Percentiles rank a stretch among this genome's conserved stretches.
phyloP scores from a whole-genome alignment of 35 echinoderm and acorn worm species.

The Apostichopus parvimensis region DNA sequence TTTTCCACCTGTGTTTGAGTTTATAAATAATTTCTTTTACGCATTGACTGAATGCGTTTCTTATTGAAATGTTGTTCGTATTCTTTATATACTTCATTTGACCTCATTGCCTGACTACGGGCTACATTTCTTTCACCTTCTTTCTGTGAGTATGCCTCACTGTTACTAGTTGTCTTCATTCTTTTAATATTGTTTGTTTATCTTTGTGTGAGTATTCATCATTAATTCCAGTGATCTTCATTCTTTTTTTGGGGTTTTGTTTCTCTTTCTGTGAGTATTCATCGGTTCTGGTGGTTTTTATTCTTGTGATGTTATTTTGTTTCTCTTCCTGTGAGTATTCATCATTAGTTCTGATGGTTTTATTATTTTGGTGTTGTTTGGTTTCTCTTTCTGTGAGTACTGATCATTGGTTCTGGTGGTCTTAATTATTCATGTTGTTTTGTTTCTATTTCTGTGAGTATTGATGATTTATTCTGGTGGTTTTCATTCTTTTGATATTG shows the following conservation, averaged over 20 bases:
- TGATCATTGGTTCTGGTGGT: neutral
- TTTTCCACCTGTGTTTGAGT: neutral
- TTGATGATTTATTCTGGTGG: neutral
- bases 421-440: neutral
- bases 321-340: slow-evolving; percentile 26
- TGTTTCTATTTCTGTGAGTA: slow-evolving; percentile 15
- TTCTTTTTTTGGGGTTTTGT: neutral
- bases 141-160: neutral
- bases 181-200: slow-evolving; percentile 35
- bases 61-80: neutral
- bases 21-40: neutral
- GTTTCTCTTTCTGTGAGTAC: slow-evolving; percentile 21
- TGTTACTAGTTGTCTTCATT: neutral
- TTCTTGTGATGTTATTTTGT: slow-evolving; percentile 41
- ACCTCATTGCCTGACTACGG: neutral
- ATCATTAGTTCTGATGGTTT: neutral
- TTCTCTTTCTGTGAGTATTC: slow-evolving; percentile 41
- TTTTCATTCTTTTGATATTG: neutral
- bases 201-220: slow-evolving; percentile 32
- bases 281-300: neutral
- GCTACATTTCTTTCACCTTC: slow-evolving; percentile 30
- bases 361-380: neutral
- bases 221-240: neutral
- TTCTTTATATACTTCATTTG: neutral
- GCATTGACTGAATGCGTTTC: neutral